Evolutionary conservation across 2,888 invertebrate genomes (phyloP).

Genomic region (Sinhomidia bicolor): DNA sequence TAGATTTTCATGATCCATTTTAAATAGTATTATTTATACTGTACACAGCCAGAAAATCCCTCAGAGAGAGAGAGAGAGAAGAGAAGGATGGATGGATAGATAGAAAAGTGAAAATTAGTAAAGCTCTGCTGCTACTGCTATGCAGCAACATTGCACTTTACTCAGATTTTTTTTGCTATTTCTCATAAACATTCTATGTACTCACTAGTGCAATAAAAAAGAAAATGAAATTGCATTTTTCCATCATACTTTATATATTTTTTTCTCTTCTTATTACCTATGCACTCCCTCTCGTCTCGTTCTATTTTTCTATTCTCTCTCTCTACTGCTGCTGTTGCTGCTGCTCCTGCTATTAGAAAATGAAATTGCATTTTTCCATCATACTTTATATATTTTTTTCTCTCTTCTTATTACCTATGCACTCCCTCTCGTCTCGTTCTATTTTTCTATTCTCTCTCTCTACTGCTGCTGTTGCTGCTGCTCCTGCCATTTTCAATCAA

Average conservation of each 20-base stretch:
- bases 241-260: background rate
- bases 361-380: constrained; percentile 52
- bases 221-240: constrained; percentile 58
- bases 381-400: constrained; percentile 1
- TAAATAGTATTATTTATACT: constrained; percentile 37
- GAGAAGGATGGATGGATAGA: too few species aligned
- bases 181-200: constrained; percentile 34
- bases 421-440: too few species aligned
- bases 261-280: background rate
- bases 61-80: background rate
- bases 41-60: background rate
- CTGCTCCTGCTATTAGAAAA: constrained; percentile 47
- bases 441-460: too few species aligned
- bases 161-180: constrained; percentile 51
- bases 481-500: constrained; percentile 66
- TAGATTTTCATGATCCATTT: constrained; percentile 69
- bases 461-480: constrained; percentile 16
- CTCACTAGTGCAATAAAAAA: constrained; percentile 44
- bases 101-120: too few species aligned
- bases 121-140: background rate
- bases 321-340: too few species aligned
- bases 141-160: constrained; percentile 26
- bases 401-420: background rate
- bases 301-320: too few species aligned
- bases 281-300: too few species aligned